phyloP scores from a whole-genome alignment of 2,113 vertebrate genomes.

The Hyla sarda region DNA sequence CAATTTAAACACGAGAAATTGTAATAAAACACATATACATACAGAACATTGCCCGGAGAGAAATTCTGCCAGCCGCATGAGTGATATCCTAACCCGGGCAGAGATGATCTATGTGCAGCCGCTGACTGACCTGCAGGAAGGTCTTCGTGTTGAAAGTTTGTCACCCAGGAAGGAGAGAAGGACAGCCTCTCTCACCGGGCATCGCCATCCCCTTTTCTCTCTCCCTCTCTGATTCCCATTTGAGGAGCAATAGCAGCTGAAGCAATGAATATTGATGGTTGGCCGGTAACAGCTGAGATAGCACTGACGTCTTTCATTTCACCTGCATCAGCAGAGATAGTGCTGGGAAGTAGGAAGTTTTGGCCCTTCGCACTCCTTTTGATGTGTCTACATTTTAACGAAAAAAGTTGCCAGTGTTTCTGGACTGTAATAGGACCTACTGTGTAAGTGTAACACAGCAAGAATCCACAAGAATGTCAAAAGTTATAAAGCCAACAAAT shows the following conservation, averaged over 20 bases:
- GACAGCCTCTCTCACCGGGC: conserved; percentile 59
- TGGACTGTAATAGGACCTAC: not conserved
- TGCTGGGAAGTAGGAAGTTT: conserved; percentile 66
- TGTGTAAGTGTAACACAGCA: not conserved
- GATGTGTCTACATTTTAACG: conserved; percentile 4
- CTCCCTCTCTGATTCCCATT: conserved; percentile 63
- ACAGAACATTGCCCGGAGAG: not conserved
- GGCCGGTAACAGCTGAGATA: conserved; percentile 74
- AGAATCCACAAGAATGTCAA: too few species aligned
- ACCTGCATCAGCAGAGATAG: conserved; percentile 77
- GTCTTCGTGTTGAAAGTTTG: conserved; percentile 60
- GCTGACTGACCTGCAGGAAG: conserved; percentile 63
- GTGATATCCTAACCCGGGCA: not conserved
- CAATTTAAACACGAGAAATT: not conserved
- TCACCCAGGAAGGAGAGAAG: conserved; percentile 49
- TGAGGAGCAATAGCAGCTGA: conserved; percentile 77
- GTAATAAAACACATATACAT: conserved; percentile 25
- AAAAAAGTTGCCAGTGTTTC: not conserved
- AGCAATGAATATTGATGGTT: conserved; percentile 74
- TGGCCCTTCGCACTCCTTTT: conserved; percentile 27
- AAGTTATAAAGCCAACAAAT: too few species aligned
- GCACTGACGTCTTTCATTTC: conserved; percentile 75
- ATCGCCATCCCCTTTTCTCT: conserved; percentile 47
- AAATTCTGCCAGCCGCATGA: not conserved
- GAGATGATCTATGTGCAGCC: conserved; percentile 54